A percentile compares a stretch with the other conserved stretches of the same genome.
Evolutionary conservation across 2,888 invertebrate species (phyloP).

Genomic region (Odontocolon sp.): DNA sequence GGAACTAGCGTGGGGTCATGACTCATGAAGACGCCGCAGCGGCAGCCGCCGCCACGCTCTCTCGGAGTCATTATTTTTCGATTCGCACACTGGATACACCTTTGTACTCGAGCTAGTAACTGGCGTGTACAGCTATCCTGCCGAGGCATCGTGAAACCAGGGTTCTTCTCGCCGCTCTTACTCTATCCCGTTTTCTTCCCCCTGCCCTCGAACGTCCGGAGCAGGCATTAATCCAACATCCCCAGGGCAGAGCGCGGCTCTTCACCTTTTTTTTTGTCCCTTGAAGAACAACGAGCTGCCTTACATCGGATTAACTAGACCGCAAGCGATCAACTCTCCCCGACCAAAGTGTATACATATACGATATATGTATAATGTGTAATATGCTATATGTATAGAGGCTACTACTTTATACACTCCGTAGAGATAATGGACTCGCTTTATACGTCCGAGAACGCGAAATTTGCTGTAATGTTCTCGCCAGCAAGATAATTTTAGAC

Average conservation of each 20-base stretch:
- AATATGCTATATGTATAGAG: slow-evolving; percentile 26
- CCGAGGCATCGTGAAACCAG: slow-evolving; percentile 39
- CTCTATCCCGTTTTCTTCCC: slow-evolving; percentile 9
- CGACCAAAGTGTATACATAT: slow-evolving; percentile 17
- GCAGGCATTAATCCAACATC: slow-evolving; percentile 59
- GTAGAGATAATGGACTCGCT: slow-evolving; percentile 57
- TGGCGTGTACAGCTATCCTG: slow-evolving; percentile 48
- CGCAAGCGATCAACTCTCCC: slow-evolving; percentile 56
- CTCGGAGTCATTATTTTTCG: slow-evolving; percentile 63
- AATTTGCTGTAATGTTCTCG: slow-evolving; percentile 58
- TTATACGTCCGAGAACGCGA: slow-evolving; percentile 51
- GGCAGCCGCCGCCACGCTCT: slow-evolving; percentile 58
- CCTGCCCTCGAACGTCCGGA: slow-evolving; percentile 16
- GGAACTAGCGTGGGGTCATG: slow-evolving; percentile 66
- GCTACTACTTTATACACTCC: too few species aligned
- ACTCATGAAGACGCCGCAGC: slow-evolving; percentile 67
- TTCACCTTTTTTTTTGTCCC: slow-evolving; percentile 50
- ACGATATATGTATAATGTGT: slow-evolving; percentile 6
- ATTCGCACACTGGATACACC: slow-evolving; percentile 63
- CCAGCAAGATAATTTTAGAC: slow-evolving; percentile 54
- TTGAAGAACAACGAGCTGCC: slow-evolving; percentile 58
- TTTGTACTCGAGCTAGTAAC: slow-evolving; percentile 53
- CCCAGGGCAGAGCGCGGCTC: slow-evolving; percentile 50
- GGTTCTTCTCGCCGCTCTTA: slow-evolving; percentile 15
- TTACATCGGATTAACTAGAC: slow-evolving; percentile 61